A percentile compares a stretch with the other conserved stretches of the same genome.
Evolutionary conservation across 2,113 vertebrate genomes (phyloP).

Genomic region (Anthoscopus minutus): DNA sequence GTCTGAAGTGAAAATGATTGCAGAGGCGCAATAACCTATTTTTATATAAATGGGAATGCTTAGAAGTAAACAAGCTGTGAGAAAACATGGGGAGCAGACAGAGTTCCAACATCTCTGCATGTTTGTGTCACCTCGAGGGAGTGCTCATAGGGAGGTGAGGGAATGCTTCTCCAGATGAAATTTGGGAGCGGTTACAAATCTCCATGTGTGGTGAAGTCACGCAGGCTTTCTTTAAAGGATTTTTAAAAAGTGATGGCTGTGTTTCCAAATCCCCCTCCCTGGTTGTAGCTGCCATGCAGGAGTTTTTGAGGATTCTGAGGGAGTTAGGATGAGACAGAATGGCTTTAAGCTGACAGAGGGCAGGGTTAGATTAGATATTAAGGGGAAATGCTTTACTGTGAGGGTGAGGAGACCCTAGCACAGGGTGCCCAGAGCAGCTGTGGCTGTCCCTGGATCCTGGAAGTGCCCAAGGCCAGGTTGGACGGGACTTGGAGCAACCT

Average conservation of each 20-base stretch:
- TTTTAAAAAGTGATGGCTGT: not conserved
- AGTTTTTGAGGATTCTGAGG: not conserved
- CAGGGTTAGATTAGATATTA: not conserved
- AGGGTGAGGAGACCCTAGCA: not conserved
- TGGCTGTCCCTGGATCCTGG: not conserved
- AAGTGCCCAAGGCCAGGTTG: fast-evolving
- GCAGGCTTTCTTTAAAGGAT: not conserved
- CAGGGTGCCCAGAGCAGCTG: not conserved
- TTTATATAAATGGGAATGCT: not conserved
- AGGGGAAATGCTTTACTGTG: not conserved
- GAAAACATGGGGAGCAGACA: not conserved
- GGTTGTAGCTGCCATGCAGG: not conserved
- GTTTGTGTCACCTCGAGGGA: fast-evolving
- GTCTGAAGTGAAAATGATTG: not conserved
- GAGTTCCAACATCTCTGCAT: not conserved
- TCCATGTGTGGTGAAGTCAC: not conserved
- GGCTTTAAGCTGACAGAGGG: not conserved
- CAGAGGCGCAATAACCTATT: not conserved
- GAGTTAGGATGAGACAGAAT: not conserved
- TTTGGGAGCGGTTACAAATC: not conserved
- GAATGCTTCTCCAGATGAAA: not conserved
- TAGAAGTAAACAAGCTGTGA: not conserved
- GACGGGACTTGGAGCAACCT: fast-evolving
- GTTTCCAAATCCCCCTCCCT: not conserved
- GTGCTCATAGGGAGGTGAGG: not conserved